Evolutionary conservation across 37 sponge, comb jelly and placozoan genomes (phyloP), one percentile per base, ranked within the genome.

Genomic region (Halichondria panicea): DNA sequence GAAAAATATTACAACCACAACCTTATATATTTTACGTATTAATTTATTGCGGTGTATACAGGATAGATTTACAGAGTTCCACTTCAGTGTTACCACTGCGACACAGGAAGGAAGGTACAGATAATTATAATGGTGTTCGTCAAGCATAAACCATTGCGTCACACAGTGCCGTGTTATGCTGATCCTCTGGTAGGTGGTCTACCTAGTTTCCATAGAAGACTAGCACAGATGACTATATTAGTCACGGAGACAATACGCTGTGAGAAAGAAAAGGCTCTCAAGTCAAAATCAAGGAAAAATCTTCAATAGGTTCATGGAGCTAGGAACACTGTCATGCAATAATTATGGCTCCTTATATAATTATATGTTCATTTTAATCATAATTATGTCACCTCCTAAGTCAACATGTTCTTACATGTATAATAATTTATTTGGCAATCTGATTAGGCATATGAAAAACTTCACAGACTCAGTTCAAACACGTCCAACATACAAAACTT

Each of bases 401-500:
- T 58, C n/a, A 12, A 25, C 7, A 21, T 27, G n/a, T 21, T 25
- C 60, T 58, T 12, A 21, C n/a, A 58, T 58, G 25, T 58, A 58
- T 58, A 18, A n/a, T n/a, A n/a, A n/a, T n/a, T n/a, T n/a, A n/a
- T n/a, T n/a, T n/a, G n/a, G n/a, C n/a, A n/a, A n/a, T n/a, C n/a
- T n/a, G 52, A 48, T 48, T 48, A 15, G 11, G 52, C 11, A 18
- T 15, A 48, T 11, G n/a, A n/a, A n/a, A n/a, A n/a, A n/a, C 15
- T 11, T 62, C 41, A n/a, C n/a, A n/a, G n/a, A n/a, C n/a, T n/a
- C 1, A 91, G 55, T 53, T 39, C 66, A 38, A 79, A 74, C 1
- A 97, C 88, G 71, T 97, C 99, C 27, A 92, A 60, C 72, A 95
- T 76, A 63, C 99, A 97, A 72, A 97, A 97, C 40, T 21, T 59